These are phyloP conservation scores for Mesocentrotus franciscanus DNA, from an alignment of 53 echinoderm and acorn worm species.

Conservation along the genomic window DNA sequence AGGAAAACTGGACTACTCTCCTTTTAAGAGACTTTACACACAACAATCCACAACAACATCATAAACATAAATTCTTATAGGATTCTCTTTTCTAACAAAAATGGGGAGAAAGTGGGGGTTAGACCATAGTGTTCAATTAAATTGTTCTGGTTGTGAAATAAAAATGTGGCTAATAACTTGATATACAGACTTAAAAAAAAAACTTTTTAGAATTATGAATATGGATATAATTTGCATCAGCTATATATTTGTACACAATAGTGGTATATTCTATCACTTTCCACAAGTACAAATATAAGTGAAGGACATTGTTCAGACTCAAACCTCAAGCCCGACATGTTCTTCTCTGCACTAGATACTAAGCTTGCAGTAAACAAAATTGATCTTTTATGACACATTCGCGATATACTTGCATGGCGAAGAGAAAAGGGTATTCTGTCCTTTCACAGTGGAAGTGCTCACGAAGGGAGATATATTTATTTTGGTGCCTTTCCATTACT, in stretches of 20 bases:
- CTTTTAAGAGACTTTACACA: too few species aligned
- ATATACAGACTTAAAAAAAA: too few species aligned
- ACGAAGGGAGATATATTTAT: constrained; percentile 35
- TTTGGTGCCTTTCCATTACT: constrained; percentile 52
- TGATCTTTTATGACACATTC: constrained; percentile 14
- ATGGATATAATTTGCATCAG: neutral
- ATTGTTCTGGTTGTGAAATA: too few species aligned
- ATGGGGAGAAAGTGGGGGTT: too few species aligned
- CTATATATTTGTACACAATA: neutral
- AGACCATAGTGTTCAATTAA: too few species aligned
- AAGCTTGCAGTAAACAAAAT: neutral
- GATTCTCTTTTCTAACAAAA: too few species aligned
- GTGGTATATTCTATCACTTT: neutral
- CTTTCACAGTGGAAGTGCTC: neutral
- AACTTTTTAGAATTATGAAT: neutral
- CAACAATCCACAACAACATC: too few species aligned
- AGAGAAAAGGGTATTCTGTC: neutral
- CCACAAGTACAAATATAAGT: neutral
- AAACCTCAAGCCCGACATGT: neutral
- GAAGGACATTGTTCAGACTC: neutral
- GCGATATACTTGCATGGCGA: neutral
- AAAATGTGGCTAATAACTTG: too few species aligned
- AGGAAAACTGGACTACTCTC: too few species aligned
- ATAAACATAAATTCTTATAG: too few species aligned
- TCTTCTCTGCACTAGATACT: neutral